Evolutionary conservation across 1,140 invertebrate species (phyloP).

Genomic region (Ephestia elutella): DNA sequence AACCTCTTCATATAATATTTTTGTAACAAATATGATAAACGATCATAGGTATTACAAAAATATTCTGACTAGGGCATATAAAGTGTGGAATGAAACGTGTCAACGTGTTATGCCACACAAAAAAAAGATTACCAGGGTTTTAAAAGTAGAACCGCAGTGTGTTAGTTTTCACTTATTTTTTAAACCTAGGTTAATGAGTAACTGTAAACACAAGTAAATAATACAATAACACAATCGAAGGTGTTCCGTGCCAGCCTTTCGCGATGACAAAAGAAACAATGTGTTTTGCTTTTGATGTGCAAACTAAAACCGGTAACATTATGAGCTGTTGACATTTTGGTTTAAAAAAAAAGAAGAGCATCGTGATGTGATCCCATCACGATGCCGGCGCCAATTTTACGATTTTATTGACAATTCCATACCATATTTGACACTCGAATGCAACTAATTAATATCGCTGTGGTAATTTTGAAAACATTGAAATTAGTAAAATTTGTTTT

Average conservation of each 20-base stretch:
- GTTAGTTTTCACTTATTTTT: neutral
- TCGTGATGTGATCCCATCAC: constrained; percentile 8
- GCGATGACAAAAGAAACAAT: neutral
- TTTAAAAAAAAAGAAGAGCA: constrained; percentile 41
- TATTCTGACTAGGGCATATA: no score
- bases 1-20: neutral
- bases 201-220: neutral
- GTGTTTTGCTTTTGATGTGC: neutral
- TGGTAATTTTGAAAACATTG: no score
- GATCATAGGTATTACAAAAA: no score
- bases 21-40: neutral
- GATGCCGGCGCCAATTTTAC: constrained; percentile 22
- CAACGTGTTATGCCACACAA: no score
- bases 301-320: constrained; percentile 49
- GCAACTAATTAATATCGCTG: neutral
- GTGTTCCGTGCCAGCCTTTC: neutral
- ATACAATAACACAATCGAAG: neutral
- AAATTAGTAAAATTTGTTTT: no score
- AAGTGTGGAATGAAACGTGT: no score
- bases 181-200: neutral
- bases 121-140: no score
- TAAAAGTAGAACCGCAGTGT: no score
- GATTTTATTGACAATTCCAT: constrained; percentile 24
- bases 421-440: constrained; percentile 16
- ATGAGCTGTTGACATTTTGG: constrained; percentile 53